Conservation (phyloP, 2,797 vertebrate species). For the Gymnoscopelus microlampas region DNA sequence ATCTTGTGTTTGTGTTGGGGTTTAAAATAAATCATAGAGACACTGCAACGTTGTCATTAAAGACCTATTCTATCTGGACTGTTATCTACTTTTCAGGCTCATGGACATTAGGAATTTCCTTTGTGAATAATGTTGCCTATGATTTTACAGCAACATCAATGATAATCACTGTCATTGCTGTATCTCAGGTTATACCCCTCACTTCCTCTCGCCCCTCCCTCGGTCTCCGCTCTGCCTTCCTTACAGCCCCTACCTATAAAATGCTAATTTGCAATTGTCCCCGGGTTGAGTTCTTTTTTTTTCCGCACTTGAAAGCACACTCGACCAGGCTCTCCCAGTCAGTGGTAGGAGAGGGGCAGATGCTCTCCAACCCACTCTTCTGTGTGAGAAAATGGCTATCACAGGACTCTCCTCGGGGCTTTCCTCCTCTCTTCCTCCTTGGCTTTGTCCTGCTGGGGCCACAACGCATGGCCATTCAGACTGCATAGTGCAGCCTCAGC, state of each 20-base stretch:
- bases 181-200: slow-evolving; percentile 41
- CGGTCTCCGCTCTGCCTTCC: slow-evolving; percentile 48
- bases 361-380: slow-evolving; percentile 48
- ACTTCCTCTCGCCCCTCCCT: slow-evolving; percentile 65
- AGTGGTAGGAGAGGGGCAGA: slow-evolving; percentile 59
- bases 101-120: slow-evolving; percentile 24
- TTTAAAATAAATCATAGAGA: no score
- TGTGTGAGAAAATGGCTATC: slow-evolving; percentile 58
- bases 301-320: slow-evolving; percentile 45
- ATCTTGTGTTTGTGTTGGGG: no score
- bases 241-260: slow-evolving; percentile 66
- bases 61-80: slow-evolving; percentile 1
- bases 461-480: slow-evolving; percentile 22
- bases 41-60: no score
- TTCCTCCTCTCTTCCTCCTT: slow-evolving; percentile 33
- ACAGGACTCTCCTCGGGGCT: slow-evolving; percentile 40
- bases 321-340: slow-evolving; percentile 34
- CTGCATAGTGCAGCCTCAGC: slow-evolving; percentile 17
- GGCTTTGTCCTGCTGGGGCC: slow-evolving; percentile 38
- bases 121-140: slow-evolving; percentile 31
- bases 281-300: slow-evolving; percentile 32
- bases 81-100: slow-evolving; percentile 17
- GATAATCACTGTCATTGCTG: slow-evolving; percentile 55
- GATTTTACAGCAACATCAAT: slow-evolving; percentile 56
- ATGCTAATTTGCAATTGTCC: slow-evolving; percentile 72